Percentiles rank a stretch among this genome's conserved stretches.
phyloP scores from a whole-genome alignment of 2,888 invertebrate genomes.

The Ligdia adustata region DNA sequence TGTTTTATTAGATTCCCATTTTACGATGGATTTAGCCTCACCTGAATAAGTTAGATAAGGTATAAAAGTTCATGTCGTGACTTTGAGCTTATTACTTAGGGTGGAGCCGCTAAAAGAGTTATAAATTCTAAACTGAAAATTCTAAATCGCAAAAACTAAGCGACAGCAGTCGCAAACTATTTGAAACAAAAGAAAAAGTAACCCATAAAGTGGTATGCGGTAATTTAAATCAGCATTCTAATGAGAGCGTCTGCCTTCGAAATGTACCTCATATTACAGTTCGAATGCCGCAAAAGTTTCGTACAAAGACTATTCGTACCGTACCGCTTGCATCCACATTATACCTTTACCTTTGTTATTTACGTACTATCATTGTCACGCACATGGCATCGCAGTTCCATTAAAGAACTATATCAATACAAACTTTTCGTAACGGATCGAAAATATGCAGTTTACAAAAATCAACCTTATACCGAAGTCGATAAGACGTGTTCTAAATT shows the following conservation, averaged over 20 bases:
- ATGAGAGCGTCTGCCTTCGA: slow-evolving; percentile 32
- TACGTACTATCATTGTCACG: slow-evolving; percentile 80
- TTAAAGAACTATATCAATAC: slow-evolving; percentile 74
- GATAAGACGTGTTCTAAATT: slow-evolving; percentile 19
- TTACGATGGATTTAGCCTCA: slow-evolving; percentile 23
- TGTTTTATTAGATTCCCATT: slow-evolving; percentile 34
- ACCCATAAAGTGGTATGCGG: slow-evolving; percentile 26
- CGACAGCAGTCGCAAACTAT: slow-evolving; percentile 24
- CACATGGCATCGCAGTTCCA: slow-evolving; percentile 75
- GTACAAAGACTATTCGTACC: slow-evolving; percentile 44
- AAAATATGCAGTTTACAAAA: slow-evolving; percentile 23
- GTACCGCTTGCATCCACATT: slow-evolving; percentile 61
- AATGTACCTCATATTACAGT: slow-evolving; percentile 29
- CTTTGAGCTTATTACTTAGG: slow-evolving; percentile 6
- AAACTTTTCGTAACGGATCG: slow-evolving; percentile 36
- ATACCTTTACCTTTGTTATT: slow-evolving; percentile 69
- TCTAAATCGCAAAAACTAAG: slow-evolving; percentile 7
- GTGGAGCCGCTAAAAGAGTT: slow-evolving; percentile 12
- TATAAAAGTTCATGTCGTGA: slow-evolving; percentile 11
- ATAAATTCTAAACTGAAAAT: slow-evolving; percentile 12
- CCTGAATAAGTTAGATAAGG: slow-evolving; percentile 23
- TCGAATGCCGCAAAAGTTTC: slow-evolving; percentile 55
- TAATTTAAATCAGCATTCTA: slow-evolving; percentile 32
- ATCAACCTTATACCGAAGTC: slow-evolving; percentile 36
- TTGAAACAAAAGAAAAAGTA: slow-evolving; percentile 27